Percentiles rank a stretch among this genome's conserved stretches.
phyloP scores from a whole-genome alignment of 2,888 invertebrate genomes.

The Electrophaes corylata region DNA sequence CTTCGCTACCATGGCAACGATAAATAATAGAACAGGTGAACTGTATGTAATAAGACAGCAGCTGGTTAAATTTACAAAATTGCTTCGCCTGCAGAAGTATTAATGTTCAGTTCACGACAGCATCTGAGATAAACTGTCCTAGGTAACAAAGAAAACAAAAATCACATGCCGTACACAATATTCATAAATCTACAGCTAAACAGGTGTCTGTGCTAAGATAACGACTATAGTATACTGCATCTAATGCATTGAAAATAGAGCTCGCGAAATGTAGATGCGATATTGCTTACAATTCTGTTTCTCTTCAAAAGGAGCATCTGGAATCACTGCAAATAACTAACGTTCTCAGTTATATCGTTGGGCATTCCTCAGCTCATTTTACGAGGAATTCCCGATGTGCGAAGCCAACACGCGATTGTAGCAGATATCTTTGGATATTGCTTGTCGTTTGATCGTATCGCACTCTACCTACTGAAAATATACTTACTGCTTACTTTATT shows the following conservation, averaged over 20 bases:
- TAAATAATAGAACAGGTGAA: conserved; percentile 45
- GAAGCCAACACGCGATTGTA: conserved; percentile 46
- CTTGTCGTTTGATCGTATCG: conserved; percentile 26
- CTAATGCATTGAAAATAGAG: conserved; percentile 23
- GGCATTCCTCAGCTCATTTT: conserved; percentile 54
- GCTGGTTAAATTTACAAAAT: conserved; percentile 34
- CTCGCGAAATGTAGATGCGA: conserved; percentile 48
- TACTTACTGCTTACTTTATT: conserved; percentile 11
- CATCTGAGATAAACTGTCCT: neutral
- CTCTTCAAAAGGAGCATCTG: conserved; percentile 49
- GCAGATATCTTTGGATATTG: conserved; percentile 45
- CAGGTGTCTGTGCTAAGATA: conserved; percentile 1
- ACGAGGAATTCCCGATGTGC: conserved; percentile 56
- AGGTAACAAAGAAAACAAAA: conserved; percentile 18
- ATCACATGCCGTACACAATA: conserved; percentile 30
- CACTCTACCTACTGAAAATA: conserved; percentile 16
- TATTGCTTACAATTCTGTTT: conserved; percentile 49
- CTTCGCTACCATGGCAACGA: conserved; percentile 36
- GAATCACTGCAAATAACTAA: conserved; percentile 58
- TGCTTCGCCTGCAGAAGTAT: conserved; percentile 13
- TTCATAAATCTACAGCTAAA: neutral
- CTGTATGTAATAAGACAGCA: conserved; percentile 35
- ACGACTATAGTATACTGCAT: conserved; percentile 38
- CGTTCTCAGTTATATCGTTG: conserved; percentile 48
- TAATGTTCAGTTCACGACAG: neutral